phyloP scores from a whole-genome alignment of 2,113 vertebrate species.

The Rhabdomys dilectus region DNA sequence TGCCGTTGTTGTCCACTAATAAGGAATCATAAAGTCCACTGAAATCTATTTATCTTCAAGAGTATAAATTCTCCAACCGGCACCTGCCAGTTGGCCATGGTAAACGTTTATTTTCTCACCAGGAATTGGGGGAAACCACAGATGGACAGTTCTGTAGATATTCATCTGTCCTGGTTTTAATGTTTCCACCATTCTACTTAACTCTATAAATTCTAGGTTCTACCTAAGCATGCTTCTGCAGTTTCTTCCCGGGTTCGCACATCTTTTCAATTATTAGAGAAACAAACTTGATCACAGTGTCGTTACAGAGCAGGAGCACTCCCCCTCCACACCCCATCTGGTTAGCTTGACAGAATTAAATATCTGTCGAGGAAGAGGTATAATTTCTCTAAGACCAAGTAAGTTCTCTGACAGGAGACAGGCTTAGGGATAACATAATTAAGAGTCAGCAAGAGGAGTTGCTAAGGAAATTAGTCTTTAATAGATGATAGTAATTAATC shows the following conservation, averaged over 20 bases:
- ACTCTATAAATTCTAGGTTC: not conserved
- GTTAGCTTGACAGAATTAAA: slow-evolving; percentile 53
- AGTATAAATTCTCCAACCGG: not conserved
- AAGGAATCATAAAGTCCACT: not conserved
- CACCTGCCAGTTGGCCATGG: not conserved
- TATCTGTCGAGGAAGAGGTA: slow-evolving; percentile 41
- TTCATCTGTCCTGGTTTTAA: not conserved
- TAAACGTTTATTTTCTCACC: not conserved
- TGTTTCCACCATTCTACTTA: not conserved
- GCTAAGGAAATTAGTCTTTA: slow-evolving; percentile 75
- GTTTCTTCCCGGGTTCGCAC: not conserved
- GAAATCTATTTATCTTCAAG: not conserved
- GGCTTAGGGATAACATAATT: slow-evolving; percentile 62
- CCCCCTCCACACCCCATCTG: no score
- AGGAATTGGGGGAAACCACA: not conserved
- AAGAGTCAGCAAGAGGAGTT: slow-evolving; percentile 60
- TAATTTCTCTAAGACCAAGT: slow-evolving; percentile 46
- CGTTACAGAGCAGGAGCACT: not conserved
- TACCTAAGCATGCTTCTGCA: not conserved
- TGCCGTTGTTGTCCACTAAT: not conserved
- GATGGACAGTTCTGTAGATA: not conserved
- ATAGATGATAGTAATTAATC: slow-evolving; percentile 71
- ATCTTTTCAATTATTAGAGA: not conserved
- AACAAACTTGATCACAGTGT: not conserved
- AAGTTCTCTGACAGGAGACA: slow-evolving; percentile 53